A percentile compares a stretch with the other conserved stretches of the same genome.
Evolutionary conservation across 2,797 vertebrate genomes (phyloP).

Genomic region (Micrastur ruficollis): DNA sequence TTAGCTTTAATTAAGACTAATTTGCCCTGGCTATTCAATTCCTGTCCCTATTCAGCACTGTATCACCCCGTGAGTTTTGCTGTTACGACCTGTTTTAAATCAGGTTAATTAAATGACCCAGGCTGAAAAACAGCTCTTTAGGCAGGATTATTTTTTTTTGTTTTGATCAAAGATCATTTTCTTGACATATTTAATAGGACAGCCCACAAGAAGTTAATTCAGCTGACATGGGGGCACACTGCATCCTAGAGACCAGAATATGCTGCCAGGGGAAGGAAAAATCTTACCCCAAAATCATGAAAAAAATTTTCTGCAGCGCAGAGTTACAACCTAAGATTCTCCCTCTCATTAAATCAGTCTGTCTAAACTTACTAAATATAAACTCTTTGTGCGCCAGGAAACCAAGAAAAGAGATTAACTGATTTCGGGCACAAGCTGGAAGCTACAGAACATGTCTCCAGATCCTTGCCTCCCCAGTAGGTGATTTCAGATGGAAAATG

Average conservation of each 20-base stretch:
- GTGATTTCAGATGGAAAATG: not conserved
- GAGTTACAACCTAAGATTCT: not conserved
- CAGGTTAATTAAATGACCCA: not conserved
- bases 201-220: not conserved
- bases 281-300: not conserved
- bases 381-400: not conserved
- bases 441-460: not conserved
- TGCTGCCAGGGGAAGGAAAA: not conserved
- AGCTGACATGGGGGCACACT: rapidly evolving
- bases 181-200: not conserved
- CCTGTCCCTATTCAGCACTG: not conserved
- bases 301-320: rapidly evolving
- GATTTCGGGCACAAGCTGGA: not conserved
- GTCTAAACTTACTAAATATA: not conserved
- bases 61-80: not conserved
- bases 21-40: not conserved
- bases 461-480: not conserved
- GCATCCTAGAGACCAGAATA: not conserved
- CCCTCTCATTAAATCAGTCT: not conserved
- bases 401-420: not conserved
- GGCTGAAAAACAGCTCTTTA: not conserved
- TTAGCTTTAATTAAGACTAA: not conserved
- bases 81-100: not conserved
- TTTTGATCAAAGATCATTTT: not conserved
- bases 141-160: not conserved